Conservation (phyloP, 1,140 invertebrate genomes). For the Platyscapa corneri region DNA sequence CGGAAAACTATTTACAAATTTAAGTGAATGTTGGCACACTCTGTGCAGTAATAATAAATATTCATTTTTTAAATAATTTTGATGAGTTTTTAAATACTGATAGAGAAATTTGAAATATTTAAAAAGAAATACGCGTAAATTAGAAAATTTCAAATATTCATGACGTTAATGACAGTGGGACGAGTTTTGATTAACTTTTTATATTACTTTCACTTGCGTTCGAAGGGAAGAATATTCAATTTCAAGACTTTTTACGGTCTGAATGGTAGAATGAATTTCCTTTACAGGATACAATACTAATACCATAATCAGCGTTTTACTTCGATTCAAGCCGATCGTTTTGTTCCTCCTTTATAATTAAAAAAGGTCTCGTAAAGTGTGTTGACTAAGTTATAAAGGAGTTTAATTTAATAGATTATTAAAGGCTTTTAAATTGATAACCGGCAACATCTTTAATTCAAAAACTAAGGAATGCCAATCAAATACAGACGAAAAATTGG, state of each 20-base stretch:
- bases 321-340: neutral
- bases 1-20: no score
- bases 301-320: neutral
- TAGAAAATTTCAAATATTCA: neutral
- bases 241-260: neutral
- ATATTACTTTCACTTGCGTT: neutral
- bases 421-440: no score
- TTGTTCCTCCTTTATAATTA: no score
- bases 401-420: no score
- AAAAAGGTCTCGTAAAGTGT: no score
- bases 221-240: neutral
- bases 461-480: neutral
- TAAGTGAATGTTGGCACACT: no score
- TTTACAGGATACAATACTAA: neutral
- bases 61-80: no score
- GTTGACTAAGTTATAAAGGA: no score
- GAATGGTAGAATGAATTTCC: neutral
- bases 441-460: neutral
- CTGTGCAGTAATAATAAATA: no score
- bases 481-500: neutral
- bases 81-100: no score
- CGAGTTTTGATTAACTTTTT: neutral
- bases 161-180: neutral
- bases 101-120: no score
- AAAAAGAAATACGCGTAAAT: no score